Evolutionary conservation across 2,113 vertebrate species (phyloP).

Genomic region (Strix aluco): DNA sequence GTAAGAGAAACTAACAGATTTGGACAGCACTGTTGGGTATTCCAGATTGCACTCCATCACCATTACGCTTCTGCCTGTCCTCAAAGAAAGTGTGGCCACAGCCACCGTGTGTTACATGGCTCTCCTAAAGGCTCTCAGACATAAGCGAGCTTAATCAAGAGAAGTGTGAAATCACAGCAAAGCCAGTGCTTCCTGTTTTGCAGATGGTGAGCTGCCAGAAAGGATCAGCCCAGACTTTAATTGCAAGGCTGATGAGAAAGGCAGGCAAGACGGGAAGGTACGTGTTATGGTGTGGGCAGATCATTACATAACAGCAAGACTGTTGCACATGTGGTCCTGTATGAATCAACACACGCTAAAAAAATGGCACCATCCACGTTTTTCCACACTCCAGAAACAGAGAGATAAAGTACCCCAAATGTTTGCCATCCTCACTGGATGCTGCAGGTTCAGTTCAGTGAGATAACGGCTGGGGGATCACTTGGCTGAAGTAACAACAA

Average conservation of each 20-base stretch:
- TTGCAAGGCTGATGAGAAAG: slow-evolving; percentile 50
- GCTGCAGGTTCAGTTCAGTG: neutral
- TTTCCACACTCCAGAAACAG: neutral
- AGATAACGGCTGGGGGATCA: fast-evolving
- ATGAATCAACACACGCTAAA: neutral
- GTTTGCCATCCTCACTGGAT: neutral
- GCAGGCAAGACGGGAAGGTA: slow-evolving; percentile 35
- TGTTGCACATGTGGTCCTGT: neutral
- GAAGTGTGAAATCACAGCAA: slow-evolving; percentile 66
- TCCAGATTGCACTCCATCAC: slow-evolving; percentile 19
- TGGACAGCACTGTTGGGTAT: neutral
- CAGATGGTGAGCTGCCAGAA: slow-evolving; percentile 73
- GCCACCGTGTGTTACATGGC: neutral
- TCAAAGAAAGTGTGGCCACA: fast-evolving
- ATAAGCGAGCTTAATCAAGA: slow-evolving; percentile 12
- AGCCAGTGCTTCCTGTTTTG: slow-evolving; percentile 47
- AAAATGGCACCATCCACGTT: neutral
- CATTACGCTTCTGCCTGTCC: neutral
- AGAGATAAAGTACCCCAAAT: neutral
- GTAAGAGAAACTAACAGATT: neutral
- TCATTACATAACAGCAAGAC: slow-evolving; percentile 4
- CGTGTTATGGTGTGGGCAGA: slow-evolving; percentile 13
- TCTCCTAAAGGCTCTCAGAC: slow-evolving; percentile 17
- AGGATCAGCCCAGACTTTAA: slow-evolving; percentile 63
- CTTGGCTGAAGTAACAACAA: neutral